Conservation (phyloP, 2,888 invertebrate genomes). For the Branchellion lobata region DNA sequence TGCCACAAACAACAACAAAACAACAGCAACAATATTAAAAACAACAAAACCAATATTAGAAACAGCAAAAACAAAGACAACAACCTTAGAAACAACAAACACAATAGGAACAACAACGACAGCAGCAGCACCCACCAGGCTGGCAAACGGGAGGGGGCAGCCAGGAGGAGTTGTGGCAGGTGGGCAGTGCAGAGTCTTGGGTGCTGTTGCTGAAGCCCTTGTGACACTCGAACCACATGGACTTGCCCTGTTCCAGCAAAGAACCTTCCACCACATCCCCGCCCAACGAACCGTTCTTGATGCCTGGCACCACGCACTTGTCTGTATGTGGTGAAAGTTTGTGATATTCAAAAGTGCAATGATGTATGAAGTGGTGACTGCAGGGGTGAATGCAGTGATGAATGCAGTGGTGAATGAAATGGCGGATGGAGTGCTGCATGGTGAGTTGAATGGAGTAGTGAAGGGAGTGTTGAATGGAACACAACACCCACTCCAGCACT, state of each 20-base stretch:
- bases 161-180: conserved; percentile 93
- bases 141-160: conserved; percentile 84
- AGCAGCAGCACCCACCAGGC: conserved; percentile 68
- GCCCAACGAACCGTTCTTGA: conserved; percentile 62
- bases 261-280: conserved; percentile 48
- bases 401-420: no score
- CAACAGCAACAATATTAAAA: no score
- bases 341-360: no score
- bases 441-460: not conserved
- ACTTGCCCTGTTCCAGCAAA: conserved; percentile 55
- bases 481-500: conserved; percentile 73
- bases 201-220: conserved; percentile 45
- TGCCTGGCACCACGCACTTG: conserved; percentile 86
- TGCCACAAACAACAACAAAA: no score
- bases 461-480: not conserved
- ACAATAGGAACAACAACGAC: no score
- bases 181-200: conserved; percentile 54
- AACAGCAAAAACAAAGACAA: no score
- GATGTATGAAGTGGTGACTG: conserved; percentile 54
- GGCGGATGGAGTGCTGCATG: conserved; percentile 51
- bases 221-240: conserved; percentile 55
- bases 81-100: no score
- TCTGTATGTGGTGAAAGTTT: conserved; percentile 66
- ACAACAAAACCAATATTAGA: no score
- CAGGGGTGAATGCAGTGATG: no score